These are phyloP conservation scores for Porites lutea DNA, from an alignment of 64 coral and sea anemone species.

Conservation along the genomic window DNA sequence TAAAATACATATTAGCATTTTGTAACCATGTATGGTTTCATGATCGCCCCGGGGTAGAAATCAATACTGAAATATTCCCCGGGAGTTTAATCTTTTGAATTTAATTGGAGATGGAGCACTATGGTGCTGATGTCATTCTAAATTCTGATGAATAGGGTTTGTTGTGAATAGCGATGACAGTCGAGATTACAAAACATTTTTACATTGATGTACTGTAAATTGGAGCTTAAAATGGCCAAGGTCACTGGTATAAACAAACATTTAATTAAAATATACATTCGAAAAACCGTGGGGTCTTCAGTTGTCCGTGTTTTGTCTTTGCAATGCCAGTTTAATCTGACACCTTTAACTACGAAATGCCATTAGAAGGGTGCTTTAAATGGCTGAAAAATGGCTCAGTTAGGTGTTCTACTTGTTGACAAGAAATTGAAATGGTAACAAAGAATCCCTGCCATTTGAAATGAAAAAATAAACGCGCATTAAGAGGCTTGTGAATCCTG, in stretches of 20 bases:
- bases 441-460: constrained; percentile 4
- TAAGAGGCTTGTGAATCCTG: background rate
- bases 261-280: no score
- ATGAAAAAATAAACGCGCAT: constrained; percentile 6
- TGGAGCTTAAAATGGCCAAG: background rate
- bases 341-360: background rate
- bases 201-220: background rate
- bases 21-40: background rate
- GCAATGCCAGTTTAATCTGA: background rate
- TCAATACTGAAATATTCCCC: background rate
- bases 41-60: background rate
- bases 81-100: background rate
- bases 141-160: background rate
- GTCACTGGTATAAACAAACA: background rate
- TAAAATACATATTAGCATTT: no score
- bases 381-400: background rate
- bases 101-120: background rate
- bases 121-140: background rate
- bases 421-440: background rate
- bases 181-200: background rate
- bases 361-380: background rate
- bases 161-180: constrained; percentile 20
- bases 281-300: background rate
- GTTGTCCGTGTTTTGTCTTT: background rate
- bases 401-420: background rate